Conservation (phyloP, 1,140 invertebrate genomes). For the Doryteuthis pealeii region DNA sequence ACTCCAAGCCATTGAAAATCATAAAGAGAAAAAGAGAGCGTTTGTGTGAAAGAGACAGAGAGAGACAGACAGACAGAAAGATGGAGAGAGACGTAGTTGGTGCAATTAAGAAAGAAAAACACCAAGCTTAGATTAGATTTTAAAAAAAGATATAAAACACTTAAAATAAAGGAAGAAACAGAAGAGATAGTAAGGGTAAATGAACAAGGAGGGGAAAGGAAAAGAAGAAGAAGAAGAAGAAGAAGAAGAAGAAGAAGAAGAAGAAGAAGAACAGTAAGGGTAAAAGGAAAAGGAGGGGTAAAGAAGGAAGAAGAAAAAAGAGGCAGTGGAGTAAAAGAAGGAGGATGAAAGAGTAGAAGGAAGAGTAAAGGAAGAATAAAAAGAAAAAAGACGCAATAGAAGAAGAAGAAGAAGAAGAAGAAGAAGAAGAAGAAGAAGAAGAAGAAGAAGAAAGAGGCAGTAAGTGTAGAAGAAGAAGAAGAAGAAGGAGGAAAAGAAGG, state of each 20-base stretch:
- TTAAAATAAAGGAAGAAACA: too few relatives aligned
- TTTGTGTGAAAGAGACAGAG: too few relatives aligned
- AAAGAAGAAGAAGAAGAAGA: neutral
- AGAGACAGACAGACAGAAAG: too few relatives aligned
- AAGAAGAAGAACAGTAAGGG: neutral
- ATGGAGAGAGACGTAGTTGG: too few relatives aligned
- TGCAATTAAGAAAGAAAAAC: too few relatives aligned
- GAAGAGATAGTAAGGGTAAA: neutral
- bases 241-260: conserved; percentile 3
- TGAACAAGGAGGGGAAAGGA: too few relatives aligned
- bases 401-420: conserved; percentile 22
- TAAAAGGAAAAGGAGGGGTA: too few relatives aligned
- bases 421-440: conserved; percentile 22
- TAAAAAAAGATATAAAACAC: too few relatives aligned
- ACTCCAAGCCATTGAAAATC: too few relatives aligned
- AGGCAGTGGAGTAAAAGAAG: neutral
- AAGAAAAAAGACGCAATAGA: conserved; percentile 19
- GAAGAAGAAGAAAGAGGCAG: conserved; percentile 10
- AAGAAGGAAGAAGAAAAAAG: conserved; percentile 3
- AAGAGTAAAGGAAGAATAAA: neutral
- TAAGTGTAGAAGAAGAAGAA: too few relatives aligned
- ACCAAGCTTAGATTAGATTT: too few relatives aligned
- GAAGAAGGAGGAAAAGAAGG: conserved; percentile 19
- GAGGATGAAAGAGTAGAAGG: neutral
- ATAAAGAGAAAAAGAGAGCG: too few relatives aligned